Evolutionary conservation across 2,797 vertebrate species (phyloP).

Genomic region (Myotis planiceps): DNA sequence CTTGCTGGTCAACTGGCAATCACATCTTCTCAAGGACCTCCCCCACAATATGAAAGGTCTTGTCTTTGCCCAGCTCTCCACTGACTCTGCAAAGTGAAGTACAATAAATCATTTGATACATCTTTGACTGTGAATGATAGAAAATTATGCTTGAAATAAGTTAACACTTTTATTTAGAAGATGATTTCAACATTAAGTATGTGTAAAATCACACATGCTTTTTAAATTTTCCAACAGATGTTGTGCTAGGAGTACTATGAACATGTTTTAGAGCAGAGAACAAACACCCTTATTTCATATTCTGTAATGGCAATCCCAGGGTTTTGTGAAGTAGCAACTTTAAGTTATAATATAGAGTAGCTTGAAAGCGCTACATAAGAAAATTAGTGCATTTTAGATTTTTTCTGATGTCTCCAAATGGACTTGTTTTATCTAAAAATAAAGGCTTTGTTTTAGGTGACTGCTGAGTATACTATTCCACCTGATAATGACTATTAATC

Average conservation of each 20-base stretch:
- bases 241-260: neutral
- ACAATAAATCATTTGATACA: neutral
- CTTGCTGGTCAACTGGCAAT: neutral
- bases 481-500: neutral
- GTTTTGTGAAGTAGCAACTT: neutral
- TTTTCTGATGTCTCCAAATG: neutral
- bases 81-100: neutral
- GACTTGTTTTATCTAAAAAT: neutral
- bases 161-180: neutral
- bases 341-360: neutral
- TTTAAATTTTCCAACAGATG: neutral
- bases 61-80: neutral
- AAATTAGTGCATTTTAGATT: neutral
- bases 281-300: neutral
- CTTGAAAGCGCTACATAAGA: neutral
- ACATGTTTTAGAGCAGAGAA: neutral
- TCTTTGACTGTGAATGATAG: neutral
- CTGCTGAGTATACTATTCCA: neutral
- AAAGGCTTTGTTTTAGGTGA: neutral
- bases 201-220: neutral
- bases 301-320: neutral
- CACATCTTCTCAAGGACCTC: neutral
- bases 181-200: neutral
- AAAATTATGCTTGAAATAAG: neutral
- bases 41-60: too few species aligned